These are phyloP conservation scores for Drosophila willistoni DNA, from an alignment of 1,140 invertebrate species.

Conservation along the genomic window DNA sequence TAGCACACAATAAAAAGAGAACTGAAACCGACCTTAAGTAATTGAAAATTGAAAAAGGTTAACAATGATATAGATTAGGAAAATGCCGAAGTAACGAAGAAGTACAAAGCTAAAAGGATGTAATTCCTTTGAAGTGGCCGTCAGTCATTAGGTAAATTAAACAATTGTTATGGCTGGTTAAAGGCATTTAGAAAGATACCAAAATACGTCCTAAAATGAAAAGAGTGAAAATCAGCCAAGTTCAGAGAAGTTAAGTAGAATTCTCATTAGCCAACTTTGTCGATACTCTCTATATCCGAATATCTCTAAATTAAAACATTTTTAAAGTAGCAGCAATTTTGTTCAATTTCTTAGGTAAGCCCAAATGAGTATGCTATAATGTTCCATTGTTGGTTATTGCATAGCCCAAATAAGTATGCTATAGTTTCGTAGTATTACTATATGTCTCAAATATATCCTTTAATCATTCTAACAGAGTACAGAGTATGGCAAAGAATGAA, in stretches of 20 bases:
- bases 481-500: constrained; percentile 4
- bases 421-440: not conserved
- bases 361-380: too few species aligned
- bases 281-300: not conserved
- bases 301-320: not conserved
- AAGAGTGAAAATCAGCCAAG: not conserved
- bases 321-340: too few species aligned
- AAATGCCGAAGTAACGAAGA: not conserved
- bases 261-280: not conserved
- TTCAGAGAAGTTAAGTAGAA: not conserved
- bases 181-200: constrained; percentile 5
- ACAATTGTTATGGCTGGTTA: constrained; percentile 13
- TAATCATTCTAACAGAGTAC: not conserved
- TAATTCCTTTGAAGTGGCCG: constrained; percentile 10
- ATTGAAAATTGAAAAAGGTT: constrained; percentile 36
- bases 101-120: too few species aligned
- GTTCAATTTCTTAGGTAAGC: too few species aligned
- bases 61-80: constrained; percentile 13
- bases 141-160: constrained; percentile 7
- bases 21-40: constrained; percentile 30
- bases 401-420: not conserved
- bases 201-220: not conserved
- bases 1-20: not conserved
- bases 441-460: not conserved
- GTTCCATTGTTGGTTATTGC: too few species aligned